These are phyloP conservation scores for Nothocercus nigrocapillus DNA, from an alignment of 2,113 vertebrate genomes.

Conservation along the genomic window DNA sequence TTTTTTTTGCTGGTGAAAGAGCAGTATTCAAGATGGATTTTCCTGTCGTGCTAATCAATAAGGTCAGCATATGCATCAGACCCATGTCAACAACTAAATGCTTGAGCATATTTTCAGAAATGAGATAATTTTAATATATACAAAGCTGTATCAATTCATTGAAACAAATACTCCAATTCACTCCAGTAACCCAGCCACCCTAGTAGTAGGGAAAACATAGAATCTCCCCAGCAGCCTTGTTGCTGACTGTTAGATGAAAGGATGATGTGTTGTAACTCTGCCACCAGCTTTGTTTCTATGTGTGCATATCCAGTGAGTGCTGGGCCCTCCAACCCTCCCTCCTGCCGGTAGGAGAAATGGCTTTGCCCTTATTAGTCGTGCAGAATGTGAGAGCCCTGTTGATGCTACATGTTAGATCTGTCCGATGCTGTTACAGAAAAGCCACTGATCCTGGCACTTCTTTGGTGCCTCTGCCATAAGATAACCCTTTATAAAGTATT, in stretches of 20 bases:
- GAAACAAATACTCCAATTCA: conserved; percentile 74
- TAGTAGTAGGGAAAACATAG: conserved; percentile 78
- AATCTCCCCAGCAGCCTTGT: conserved; percentile 71
- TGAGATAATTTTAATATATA: conserved; percentile 79
- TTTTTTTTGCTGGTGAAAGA: conserved; percentile 3
- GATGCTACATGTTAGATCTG: conserved; percentile 48
- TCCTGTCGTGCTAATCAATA: background rate
- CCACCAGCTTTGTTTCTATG: conserved; percentile 77
- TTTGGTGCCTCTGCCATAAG: conserved; percentile 63
- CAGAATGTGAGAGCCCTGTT: conserved; percentile 66
- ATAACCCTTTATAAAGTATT: conserved; percentile 11
- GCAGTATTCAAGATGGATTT: background rate
- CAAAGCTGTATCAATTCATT: conserved; percentile 76
- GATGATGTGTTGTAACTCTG: conserved; percentile 71
- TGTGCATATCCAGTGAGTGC: conserved; percentile 75
- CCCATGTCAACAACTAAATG: background rate
- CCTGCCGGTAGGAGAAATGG: conserved; percentile 71
- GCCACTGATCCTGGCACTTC: conserved; percentile 29
- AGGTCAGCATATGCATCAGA: background rate
- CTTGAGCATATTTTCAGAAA: background rate
- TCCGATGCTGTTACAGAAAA: conserved; percentile 49
- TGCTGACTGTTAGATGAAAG: conserved; percentile 69
- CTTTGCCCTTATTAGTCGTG: conserved; percentile 69
- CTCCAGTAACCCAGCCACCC: conserved; percentile 76
- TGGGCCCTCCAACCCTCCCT: conserved; percentile 75